Evolutionary conservation across 1,140 invertebrate species (phyloP), one percentile per base, ranked within the genome.

Genomic region (Zaprionus lachaisei): DNA sequence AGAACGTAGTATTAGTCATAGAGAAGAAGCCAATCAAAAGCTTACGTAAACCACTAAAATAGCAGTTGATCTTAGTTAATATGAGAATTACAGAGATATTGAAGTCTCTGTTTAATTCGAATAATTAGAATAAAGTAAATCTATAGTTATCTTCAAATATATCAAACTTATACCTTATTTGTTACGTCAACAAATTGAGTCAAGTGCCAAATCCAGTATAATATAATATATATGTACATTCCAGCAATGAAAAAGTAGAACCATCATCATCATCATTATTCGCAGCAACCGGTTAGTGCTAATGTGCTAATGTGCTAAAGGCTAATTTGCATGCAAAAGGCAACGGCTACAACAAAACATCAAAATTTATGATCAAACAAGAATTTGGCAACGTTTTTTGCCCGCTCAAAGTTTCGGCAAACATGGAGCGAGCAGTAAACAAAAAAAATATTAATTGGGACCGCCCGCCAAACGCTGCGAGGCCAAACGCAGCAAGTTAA

Each of bases 321-420:
- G 17, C 41, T 63, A 63, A 75, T 75, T 75, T 75, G 67, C 60
- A 75, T 71, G 72, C 72, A 58, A 51, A 64, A 70, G 31, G 72
- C 60, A n/a, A 71, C 57, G 37, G 47, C 66, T 28, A 11, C 31
- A 63, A 55, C 24, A 24, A 47, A 44, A 60, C 34, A 49, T 47
- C 22, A 47, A 61, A 24, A 54, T 69, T 69, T 22, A 62, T 73
- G 34, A 49, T 38, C 28, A 61, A 70, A 31, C 58, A 63, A 49
- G 71, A 68, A 74, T 49, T 58, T 62, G 66, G 51, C 51, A 56
- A 47, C 57, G 37, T 56, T 69, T 24, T 24, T 20, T 37, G 41
- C 17, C 47, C 12, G 1, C 7, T 22, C 38, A 49, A 49, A 22
- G 24, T 20, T 64, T 31, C 22, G 69, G 12, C 31, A 44, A 54